These are phyloP conservation scores for Chaetoderma sp. DNA, from an alignment of 2,888 invertebrate species.

Conservation along the genomic window DNA sequence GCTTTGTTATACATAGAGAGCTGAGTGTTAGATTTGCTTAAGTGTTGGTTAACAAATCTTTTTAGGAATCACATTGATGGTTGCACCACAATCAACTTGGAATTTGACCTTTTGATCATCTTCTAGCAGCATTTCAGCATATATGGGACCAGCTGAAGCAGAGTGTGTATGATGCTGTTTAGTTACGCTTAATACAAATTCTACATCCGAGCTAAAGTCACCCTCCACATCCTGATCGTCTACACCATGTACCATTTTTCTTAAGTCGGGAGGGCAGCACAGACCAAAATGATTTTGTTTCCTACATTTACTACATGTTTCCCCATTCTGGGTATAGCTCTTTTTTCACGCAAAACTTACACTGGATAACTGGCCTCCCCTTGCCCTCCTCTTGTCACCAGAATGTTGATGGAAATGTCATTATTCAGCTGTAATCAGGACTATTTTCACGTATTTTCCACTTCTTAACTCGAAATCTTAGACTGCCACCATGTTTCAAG, in stretches of 20 bases:
- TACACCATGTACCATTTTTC: too few relatives aligned
- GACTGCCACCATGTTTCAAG: too few relatives aligned
- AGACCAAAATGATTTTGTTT: constrained; percentile 9
- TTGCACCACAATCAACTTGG: constrained; percentile 13
- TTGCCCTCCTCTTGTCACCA: neutral
- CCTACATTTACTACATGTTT: constrained; percentile 3
- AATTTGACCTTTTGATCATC: neutral
- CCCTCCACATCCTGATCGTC: too few relatives aligned
- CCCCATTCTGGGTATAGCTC: constrained; percentile 15
- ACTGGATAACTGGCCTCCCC: neutral
- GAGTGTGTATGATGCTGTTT: neutral
- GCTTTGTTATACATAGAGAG: constrained; percentile 5
- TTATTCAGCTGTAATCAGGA: too few relatives aligned
- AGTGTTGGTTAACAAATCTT: neutral
- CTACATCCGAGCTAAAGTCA: too few relatives aligned
- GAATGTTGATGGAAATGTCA: too few relatives aligned
- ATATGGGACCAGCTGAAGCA: neutral
- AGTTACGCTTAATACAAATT: too few relatives aligned
- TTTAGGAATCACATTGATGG: neutral
- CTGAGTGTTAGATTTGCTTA: neutral
- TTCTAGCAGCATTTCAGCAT: constrained; percentile 4
- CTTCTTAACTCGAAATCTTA: too few relatives aligned
- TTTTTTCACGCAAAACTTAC: constrained; percentile 20
- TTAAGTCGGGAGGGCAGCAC: neutral
- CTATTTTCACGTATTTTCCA: too few relatives aligned